Evolutionary conservation across 2,888 invertebrate genomes (phyloP), one percentile per base, ranked within the genome.

Genomic region (Noctua comes): DNA sequence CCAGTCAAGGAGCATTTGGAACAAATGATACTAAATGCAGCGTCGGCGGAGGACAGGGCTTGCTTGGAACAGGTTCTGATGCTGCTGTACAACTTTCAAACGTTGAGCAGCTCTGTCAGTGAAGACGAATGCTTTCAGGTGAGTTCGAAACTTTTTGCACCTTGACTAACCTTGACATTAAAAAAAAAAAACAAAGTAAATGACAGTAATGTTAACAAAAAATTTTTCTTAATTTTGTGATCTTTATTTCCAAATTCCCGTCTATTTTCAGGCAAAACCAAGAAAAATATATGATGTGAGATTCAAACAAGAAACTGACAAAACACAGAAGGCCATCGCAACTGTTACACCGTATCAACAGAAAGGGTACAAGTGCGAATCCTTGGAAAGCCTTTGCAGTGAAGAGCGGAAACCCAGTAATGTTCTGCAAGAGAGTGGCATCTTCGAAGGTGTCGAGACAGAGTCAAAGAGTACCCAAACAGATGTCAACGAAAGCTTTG

Each of bases 401-500:
- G 96, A 96, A 82, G 97, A 97, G 80, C 95, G 94, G 92, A 97
- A 95, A 94, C 97, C 96, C 86, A 97, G 92, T 85, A 97, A 96
- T 89, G 95, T 97, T 89, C 95, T 98, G 48, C 98, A 98, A 90
- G 98, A 98, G 91, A 98, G 98, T 89, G 98, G 98, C 46, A 98
- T 98, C 86, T 98, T 98, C 90, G 98, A 98, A 90, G 97, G 97
- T 68, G 97, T 95, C 51, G 97, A 97, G 86, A 95, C 96, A 78
- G 96, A 96, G 82, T 93, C 93, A 65, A 96, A 94, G 83, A 91
- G 95, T 84, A 97, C 97, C 81, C 97, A 97, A 92, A 97, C 97
- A 74, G 97, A 97, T 76, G 95, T 96, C 59, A 97, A 97, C 89
- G 97, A 97, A 80, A 95, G 92, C 88, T 96, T 96, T 88, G 97